Conservation (phyloP, 2,113 vertebrate genomes). For the Bambusicola thoracicus region DNA sequence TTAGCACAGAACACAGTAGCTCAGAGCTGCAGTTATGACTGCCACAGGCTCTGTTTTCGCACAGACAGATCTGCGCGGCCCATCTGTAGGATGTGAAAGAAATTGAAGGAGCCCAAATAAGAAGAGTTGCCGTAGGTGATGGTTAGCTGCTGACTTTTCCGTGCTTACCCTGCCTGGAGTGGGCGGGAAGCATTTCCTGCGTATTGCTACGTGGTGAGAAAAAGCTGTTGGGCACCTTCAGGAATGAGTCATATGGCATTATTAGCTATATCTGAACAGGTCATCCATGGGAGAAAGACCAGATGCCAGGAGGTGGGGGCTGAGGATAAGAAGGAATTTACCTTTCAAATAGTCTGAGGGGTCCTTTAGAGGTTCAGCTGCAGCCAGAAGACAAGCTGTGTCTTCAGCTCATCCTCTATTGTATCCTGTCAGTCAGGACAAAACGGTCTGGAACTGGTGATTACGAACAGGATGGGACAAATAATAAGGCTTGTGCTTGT, state of each 20-base stretch:
- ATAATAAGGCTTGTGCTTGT: not conserved
- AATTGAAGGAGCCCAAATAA: not conserved
- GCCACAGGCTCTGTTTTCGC: not conserved
- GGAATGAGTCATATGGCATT: not conserved
- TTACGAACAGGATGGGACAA: not conserved
- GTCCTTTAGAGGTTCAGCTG: not conserved
- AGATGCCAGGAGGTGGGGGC: not conserved
- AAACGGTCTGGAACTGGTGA: not conserved
- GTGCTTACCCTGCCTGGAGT: not conserved
- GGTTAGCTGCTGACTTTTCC: not conserved
- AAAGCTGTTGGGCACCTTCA: not conserved
- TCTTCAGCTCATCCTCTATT: not conserved
- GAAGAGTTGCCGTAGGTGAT: not conserved
- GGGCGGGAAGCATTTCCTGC: not conserved
- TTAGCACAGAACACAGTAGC: not conserved
- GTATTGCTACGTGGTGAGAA: not conserved
- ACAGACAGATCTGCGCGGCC: not conserved
- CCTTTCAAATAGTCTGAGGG: not conserved
- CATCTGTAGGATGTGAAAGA: not conserved
- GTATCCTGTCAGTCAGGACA: not conserved
- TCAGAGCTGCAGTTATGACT: not conserved
- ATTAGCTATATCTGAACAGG: slow-evolving; percentile 7
- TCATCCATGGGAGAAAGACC: not conserved
- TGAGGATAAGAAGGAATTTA: not conserved
- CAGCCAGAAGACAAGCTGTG: not conserved